These are phyloP conservation scores for Cryptosula pallasiana DNA, from an alignment of 2,888 invertebrate genomes.

Conservation along the genomic window DNA sequence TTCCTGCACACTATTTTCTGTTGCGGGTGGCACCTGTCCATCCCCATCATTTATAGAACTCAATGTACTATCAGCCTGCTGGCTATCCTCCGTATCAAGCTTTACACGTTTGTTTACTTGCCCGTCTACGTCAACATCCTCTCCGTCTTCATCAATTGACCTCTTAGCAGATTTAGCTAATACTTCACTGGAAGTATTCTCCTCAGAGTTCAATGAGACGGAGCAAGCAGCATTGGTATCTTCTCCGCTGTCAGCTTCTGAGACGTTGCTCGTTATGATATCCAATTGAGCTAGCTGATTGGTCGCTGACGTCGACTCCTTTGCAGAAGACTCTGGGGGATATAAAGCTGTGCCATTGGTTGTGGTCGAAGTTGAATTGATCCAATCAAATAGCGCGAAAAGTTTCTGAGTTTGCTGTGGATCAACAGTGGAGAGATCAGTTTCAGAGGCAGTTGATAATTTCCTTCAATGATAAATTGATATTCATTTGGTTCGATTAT, in stretches of 20 bases:
- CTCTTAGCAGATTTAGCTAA: not conserved
- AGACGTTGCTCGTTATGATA: not conserved
- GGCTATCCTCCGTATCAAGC: not conserved
- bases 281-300: too few species aligned
- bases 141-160: not conserved
- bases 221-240: not conserved
- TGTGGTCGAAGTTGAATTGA: not conserved
- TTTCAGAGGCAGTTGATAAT: not conserved
- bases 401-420: not conserved
- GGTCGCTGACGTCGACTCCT: not conserved
- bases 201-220: too few species aligned
- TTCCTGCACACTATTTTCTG: too few species aligned
- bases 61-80: not conserved
- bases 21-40: too few species aligned
- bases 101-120: not conserved
- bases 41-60: too few species aligned
- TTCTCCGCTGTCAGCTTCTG: not conserved
- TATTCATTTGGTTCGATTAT: too few species aligned
- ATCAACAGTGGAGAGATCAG: not conserved
- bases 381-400: slow-evolving; percentile 15
- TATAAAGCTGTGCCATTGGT: not conserved
- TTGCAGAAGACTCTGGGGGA: not conserved
- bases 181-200: not conserved
- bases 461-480: too few species aligned
- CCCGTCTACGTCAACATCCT: not conserved